Conservation (phyloP, 1,140 invertebrate species). For the Cotesia vestalis region DNA sequence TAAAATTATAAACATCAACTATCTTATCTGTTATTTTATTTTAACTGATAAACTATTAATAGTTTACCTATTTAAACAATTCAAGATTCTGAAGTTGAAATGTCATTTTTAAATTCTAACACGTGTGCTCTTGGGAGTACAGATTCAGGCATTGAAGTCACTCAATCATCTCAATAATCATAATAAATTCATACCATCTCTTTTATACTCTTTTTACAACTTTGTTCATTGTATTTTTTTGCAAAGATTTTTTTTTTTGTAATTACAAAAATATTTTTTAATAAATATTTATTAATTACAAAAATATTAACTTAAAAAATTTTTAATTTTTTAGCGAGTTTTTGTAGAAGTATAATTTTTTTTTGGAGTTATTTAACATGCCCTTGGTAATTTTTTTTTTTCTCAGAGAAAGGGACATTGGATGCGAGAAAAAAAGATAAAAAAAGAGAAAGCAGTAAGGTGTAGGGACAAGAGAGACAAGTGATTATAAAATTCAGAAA, state of each 20-base stretch:
- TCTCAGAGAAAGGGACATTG: background rate
- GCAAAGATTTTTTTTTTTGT: too few relatives aligned
- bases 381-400: background rate
- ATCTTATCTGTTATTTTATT: too few relatives aligned
- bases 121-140: background rate
- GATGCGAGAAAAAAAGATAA: background rate
- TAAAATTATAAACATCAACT: too few relatives aligned
- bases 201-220: too few relatives aligned
- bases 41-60: too few relatives aligned
- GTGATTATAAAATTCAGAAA: slow-evolving; percentile 1
- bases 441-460: slow-evolving; percentile 7
- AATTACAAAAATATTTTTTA: too few relatives aligned
- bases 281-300: too few relatives aligned
- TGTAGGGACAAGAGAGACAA: slow-evolving; percentile 2
- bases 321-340: too few relatives aligned
- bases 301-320: background rate
- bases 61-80: too few relatives aligned
- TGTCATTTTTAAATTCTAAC: background rate
- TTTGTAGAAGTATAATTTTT: too few relatives aligned
- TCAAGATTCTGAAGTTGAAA: background rate
- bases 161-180: slow-evolving; percentile 15
- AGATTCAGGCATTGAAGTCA: slow-evolving; percentile 57
- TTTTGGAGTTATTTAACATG: background rate
- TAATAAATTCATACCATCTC: background rate
- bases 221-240: too few relatives aligned